Base-by-base conservation (phyloP, 2,113 vertebrate genomes). In the Castor canadensis region DNA sequence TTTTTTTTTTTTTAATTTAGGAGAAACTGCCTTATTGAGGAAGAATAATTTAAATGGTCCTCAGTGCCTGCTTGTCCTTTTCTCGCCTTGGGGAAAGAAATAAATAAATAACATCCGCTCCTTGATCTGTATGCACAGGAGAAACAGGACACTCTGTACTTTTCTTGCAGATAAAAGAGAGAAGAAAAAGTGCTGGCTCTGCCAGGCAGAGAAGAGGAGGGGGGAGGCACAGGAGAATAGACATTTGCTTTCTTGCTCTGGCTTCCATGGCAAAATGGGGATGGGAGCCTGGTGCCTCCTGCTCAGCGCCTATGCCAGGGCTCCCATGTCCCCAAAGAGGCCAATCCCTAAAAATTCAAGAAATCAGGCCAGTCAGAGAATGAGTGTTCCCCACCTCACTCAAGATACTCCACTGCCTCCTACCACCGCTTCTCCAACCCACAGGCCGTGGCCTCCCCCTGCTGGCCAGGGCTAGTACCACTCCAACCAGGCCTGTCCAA, bases 141-240 rank as follows among this genome's bases (percentile, higher is more conserved):
- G 96, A 98, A 96, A 97, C 95, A 95, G 97, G 95, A 97, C 97
- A 92, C 94, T 93, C 95, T 97, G 97, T 97, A 91, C 97, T 96
- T 79, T 91, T 60, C 10, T 0, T 84, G 49, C 95, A 97, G 97
- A 98, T 98, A 97, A 98, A 98, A 96, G 88, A 97, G 92, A 94
- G 60, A 94, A 96, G 96, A 82, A 94, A 97, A 93, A 97, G 85
- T 95, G 92, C 94, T 97, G 95, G 94, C 92, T 96, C 92, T 94
- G 96, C 71, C 93, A 83, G 92, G 92, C 87, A 24, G 87, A 80
- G 86, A 32, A 20, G 49, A 8, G 11, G 40, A 4, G 43, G 40
- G 11, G 69, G 47, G 82, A 47, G 8, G 22, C 43, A 28, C 56
- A 47, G 40, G 56, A 64, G 56, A 35, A 47, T 5, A 49, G 86